Conservation (phyloP, 1,140 invertebrate species). For the Chlorops oryzae region DNA sequence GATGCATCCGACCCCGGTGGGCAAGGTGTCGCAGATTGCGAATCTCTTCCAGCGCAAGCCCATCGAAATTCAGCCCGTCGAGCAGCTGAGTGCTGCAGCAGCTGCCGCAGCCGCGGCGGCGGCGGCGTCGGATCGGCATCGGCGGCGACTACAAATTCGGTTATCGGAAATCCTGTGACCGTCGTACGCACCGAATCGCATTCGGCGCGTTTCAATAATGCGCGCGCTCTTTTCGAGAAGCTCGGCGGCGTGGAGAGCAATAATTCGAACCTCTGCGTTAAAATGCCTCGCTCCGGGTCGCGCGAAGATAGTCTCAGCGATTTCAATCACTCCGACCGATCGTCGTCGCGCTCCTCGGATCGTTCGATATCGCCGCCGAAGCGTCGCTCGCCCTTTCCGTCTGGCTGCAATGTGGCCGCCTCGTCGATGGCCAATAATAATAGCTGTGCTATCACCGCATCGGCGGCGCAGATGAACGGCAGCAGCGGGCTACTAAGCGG, state of each 20-base stretch:
- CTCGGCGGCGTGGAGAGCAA: conserved; percentile 67
- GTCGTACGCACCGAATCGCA: conserved; percentile 84
- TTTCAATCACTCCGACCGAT: conserved; percentile 31
- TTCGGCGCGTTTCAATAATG: conserved; percentile 84
- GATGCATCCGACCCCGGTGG: conserved; percentile 60
- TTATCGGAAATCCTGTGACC: conserved; percentile 42
- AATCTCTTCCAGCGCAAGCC: conserved; percentile 75
- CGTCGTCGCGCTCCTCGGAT: conserved; percentile 41
- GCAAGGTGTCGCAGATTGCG: conserved; percentile 84
- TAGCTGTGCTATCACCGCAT: conserved; percentile 6
- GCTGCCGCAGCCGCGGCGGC: conserved; percentile 38
- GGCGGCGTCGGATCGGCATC: conserved; percentile 22
- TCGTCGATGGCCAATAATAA: conserved; percentile 33
- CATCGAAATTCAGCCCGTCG: conserved; percentile 44
- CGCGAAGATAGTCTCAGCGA: conserved; percentile 44
- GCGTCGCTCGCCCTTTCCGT: conserved; percentile 38
- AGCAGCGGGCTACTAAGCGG: conserved; percentile 4
- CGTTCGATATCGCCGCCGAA: conserved; percentile 45
- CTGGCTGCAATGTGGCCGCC: conserved; percentile 23
- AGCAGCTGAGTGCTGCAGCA: conserved; percentile 39
- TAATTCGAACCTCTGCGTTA: conserved; percentile 48
- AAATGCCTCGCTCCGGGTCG: conserved; percentile 37
- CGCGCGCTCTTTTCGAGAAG: conserved; percentile 86
- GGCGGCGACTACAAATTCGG: conserved; percentile 23
- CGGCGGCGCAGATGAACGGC: conserved; percentile 12